These are phyloP conservation scores for Montipora cactus DNA, from an alignment of 64 coral and sea anemone genomes.

Conservation along the genomic window DNA sequence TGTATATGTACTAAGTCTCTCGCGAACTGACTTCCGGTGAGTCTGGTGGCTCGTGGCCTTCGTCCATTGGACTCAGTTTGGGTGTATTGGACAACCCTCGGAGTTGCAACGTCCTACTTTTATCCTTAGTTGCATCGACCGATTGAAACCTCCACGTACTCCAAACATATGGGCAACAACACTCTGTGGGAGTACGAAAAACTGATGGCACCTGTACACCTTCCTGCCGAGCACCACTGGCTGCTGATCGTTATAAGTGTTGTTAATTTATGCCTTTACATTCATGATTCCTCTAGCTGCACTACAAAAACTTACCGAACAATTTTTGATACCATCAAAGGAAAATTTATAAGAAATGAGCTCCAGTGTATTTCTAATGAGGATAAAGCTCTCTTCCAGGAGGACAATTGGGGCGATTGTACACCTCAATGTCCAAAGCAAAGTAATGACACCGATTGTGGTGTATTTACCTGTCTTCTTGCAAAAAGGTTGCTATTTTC, in stretches of 20 bases:
- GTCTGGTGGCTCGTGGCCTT: too few species aligned
- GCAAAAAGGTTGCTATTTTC: neutral
- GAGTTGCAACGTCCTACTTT: too few species aligned
- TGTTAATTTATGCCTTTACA: constrained; percentile 1
- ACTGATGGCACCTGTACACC: too few species aligned
- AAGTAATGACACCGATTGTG: too few species aligned
- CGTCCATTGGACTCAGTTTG: too few species aligned
- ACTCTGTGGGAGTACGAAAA: too few species aligned
- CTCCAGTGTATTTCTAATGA: neutral
- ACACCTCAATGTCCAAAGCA: neutral
- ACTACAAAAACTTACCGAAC: neutral
- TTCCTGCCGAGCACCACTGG: constrained; percentile 4
- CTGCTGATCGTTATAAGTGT: constrained; percentile 34
- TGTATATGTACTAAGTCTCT: too few species aligned
- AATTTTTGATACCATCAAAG: constrained; percentile 31
- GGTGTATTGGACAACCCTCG: too few species aligned
- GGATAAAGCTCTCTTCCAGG: neutral
- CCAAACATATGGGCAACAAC: too few species aligned
- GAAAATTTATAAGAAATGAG: constrained; percentile 2
- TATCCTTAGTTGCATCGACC: too few species aligned
- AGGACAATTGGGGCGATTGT: neutral
- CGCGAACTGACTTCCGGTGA: too few species aligned
- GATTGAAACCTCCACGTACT: too few species aligned
- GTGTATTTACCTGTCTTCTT: neutral
- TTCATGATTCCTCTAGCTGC: constrained; percentile 21